A percentile compares a stretch with the other conserved stretches of the same genome.
Evolutionary conservation across 2,888 invertebrate species (phyloP).

Genomic region (Rotaria macrura): DNA sequence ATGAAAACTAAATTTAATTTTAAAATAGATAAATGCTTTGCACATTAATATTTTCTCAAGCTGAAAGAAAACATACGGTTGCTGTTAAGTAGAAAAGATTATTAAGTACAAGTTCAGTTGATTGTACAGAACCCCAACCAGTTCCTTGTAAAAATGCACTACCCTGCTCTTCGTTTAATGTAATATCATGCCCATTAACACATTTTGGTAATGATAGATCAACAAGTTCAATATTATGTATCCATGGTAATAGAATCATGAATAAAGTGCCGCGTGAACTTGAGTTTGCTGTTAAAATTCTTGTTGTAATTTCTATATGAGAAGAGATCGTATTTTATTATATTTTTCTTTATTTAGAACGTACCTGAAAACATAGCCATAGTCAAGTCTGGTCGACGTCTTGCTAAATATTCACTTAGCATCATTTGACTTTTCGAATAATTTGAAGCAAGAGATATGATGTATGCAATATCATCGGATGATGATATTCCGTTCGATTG

Average conservation of each 20-base stretch:
- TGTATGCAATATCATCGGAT: slow-evolving; percentile 57
- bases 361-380: slow-evolving; percentile 94
- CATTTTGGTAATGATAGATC: slow-evolving; percentile 58
- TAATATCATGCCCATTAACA: not conserved
- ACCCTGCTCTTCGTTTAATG: not conserved
- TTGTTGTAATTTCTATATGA: slow-evolving; percentile 77
- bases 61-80: slow-evolving; percentile 40
- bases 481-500: slow-evolving; percentile 33
- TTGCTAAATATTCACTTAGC: slow-evolving; percentile 79
- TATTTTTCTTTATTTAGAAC: not conserved
- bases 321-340: slow-evolving; percentile 21
- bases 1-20: slow-evolving; percentile 67
- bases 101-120: slow-evolving; percentile 98
- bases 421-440: slow-evolving; percentile 85
- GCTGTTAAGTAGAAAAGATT: slow-evolving; percentile 95
- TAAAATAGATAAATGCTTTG: slow-evolving; percentile 13
- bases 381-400: slow-evolving; percentile 86
- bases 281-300: slow-evolving; percentile 85
- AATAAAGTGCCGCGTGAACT: slow-evolving; percentile 79
- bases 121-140: slow-evolving; percentile 94
- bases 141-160: slow-evolving; percentile 63
- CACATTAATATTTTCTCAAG: no score
- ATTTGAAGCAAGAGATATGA: slow-evolving; percentile 61
- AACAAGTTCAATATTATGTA: slow-evolving; percentile 95
- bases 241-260: slow-evolving; percentile 86